Conservation (phyloP, 2,797 vertebrate genomes). For the Melanogrammus aeglefinus region DNA sequence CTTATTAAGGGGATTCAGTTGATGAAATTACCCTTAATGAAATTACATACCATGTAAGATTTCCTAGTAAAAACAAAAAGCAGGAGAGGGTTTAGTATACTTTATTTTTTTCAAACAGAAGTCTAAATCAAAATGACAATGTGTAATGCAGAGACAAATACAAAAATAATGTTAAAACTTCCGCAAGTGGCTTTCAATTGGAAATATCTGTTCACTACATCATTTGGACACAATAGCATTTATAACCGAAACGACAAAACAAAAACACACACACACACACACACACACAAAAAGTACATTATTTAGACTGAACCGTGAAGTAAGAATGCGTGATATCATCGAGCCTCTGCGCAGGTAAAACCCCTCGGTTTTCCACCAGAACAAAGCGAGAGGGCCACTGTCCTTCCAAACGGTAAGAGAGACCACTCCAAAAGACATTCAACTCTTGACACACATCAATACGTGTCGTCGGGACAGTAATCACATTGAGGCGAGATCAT, state of each 20-base stretch:
- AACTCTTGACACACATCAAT: background rate
- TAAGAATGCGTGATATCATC: slow-evolving; percentile 8
- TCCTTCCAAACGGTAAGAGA: background rate
- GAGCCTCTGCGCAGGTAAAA: slow-evolving; percentile 54
- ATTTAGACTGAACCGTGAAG: slow-evolving; percentile 30
- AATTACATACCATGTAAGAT: slow-evolving; percentile 66
- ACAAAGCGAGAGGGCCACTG: background rate
- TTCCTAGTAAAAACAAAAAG: slow-evolving; percentile 55
- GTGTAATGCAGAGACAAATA: slow-evolving; percentile 50
- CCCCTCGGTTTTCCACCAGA: slow-evolving; percentile 53
- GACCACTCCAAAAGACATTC: background rate
- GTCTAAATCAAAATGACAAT: slow-evolving; percentile 51
- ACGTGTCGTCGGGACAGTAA: background rate
- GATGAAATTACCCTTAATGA: slow-evolving; percentile 70
- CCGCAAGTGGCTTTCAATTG: slow-evolving; percentile 26
- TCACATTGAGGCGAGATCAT: background rate
- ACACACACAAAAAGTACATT: slow-evolving; percentile 47
- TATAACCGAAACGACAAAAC: slow-evolving; percentile 46
- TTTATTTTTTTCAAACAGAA: slow-evolving; percentile 57
- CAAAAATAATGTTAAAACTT: slow-evolving; percentile 52
- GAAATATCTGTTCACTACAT: slow-evolving; percentile 38
- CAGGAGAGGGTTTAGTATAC: slow-evolving; percentile 51
- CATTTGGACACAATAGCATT: slow-evolving; percentile 38
- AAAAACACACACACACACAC: slow-evolving; percentile 43
- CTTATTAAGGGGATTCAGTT: slow-evolving; percentile 29